phyloP scores from a whole-genome alignment of 2,888 invertebrate species.

The Flexamia atlantica region DNA sequence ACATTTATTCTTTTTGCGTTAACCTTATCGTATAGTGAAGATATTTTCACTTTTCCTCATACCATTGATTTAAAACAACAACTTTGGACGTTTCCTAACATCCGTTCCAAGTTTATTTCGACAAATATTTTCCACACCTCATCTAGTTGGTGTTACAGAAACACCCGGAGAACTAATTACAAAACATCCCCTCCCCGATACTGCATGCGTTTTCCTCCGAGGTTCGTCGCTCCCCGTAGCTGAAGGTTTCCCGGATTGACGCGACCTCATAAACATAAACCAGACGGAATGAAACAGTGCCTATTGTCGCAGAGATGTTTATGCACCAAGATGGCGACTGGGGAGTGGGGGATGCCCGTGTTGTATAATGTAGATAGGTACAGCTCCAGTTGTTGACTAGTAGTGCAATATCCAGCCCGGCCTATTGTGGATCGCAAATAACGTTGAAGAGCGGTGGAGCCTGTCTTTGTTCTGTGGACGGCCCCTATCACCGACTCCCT shows the following conservation, averaged over 20 bases:
- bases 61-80: too few relatives aligned
- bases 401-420: constrained; percentile 35
- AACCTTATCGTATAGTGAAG: too few relatives aligned
- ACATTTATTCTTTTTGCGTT: too few relatives aligned
- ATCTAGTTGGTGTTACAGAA: too few relatives aligned
- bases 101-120: too few relatives aligned
- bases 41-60: too few relatives aligned
- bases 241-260: neutral
- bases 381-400: constrained; percentile 33
- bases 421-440: constrained; percentile 39
- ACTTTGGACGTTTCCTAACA: too few relatives aligned
- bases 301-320: constrained; percentile 39
- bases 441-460: constrained; percentile 24
- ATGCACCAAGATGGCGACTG: constrained; percentile 35
- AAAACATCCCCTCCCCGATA: too few relatives aligned
- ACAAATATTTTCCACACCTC: too few relatives aligned
- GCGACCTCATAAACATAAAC: neutral
- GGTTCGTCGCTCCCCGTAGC: too few relatives aligned
- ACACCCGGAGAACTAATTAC: too few relatives aligned
- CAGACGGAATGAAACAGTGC: constrained; percentile 9
- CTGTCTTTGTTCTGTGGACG: constrained; percentile 30
- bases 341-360: neutral
- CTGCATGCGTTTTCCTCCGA: too few relatives aligned
- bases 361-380: constrained; percentile 32
- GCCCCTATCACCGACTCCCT: constrained; percentile 9